These are phyloP conservation scores for Scalopus aquaticus DNA, from an alignment of 2,113 vertebrate genomes.

Conservation along the genomic window DNA sequence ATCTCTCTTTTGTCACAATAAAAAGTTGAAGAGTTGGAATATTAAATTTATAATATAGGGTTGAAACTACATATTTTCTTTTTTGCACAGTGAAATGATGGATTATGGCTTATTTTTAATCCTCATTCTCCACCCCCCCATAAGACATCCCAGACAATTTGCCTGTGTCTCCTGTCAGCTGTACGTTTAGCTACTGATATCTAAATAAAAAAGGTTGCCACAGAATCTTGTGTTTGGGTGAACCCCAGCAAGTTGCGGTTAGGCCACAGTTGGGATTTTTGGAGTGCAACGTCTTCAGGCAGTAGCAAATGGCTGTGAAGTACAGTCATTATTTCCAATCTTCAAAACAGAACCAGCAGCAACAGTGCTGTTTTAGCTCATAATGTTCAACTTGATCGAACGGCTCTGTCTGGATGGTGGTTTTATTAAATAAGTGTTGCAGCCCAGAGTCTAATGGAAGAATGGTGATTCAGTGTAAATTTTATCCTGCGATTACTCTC, in stretches of 20 bases:
- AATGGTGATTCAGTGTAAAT: slow-evolving; percentile 16
- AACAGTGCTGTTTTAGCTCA: background rate
- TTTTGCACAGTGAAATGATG: background rate
- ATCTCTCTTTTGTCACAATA: background rate
- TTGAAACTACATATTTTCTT: background rate
- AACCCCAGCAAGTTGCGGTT: background rate
- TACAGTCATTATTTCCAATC: background rate
- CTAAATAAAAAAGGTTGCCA: background rate
- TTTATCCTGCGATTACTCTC: background rate
- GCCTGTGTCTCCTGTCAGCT: background rate
- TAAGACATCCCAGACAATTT: background rate
- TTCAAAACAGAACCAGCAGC: background rate
- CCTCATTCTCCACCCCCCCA: background rate
- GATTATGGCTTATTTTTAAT: background rate
- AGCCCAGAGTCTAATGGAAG: background rate
- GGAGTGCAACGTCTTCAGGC: background rate
- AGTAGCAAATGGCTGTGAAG: background rate
- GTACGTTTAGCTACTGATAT: background rate
- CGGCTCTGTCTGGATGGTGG: background rate
- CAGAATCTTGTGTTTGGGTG: background rate
- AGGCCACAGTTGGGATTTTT: background rate
- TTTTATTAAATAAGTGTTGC: slow-evolving; percentile 38
- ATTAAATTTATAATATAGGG: too few relatives aligned
- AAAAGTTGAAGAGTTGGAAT: background rate
- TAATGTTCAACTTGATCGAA: background rate